Percentiles rank a stretch among this genome's conserved stretches.
phyloP scores from a whole-genome alignment of 2,113 vertebrate species.

The Patagioenas fasciata region DNA sequence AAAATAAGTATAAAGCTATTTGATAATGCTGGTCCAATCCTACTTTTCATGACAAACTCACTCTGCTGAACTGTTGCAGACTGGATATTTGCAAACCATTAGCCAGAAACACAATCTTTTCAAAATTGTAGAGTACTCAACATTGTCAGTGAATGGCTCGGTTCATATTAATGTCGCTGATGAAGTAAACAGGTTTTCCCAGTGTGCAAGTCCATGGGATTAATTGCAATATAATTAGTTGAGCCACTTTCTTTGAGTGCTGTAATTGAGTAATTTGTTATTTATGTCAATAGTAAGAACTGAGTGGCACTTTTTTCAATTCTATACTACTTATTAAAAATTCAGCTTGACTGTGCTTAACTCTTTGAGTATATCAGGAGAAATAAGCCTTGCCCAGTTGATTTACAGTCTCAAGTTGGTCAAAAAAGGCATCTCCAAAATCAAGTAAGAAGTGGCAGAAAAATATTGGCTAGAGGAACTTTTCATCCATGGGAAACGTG shows the following conservation, averaged over 20 bases:
- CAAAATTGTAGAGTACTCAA: not conserved
- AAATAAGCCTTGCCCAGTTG: not conserved
- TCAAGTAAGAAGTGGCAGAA: not conserved
- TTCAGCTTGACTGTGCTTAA: not conserved
- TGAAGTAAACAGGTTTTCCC: not conserved
- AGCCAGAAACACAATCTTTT: constrained; percentile 3
- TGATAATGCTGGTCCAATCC: not conserved
- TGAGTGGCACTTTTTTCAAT: not conserved
- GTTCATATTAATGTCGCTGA: not conserved
- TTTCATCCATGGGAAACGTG: not conserved
- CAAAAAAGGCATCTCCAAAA: not conserved
- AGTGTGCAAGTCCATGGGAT: not conserved
- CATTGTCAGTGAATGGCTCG: not conserved
- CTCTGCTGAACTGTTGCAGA: not conserved
- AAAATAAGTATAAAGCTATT: not conserved
- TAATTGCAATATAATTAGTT: constrained; percentile 23
- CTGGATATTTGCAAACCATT: not conserved
- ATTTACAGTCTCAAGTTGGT: not conserved
- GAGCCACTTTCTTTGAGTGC: not conserved
- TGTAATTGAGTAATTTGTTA: not conserved
- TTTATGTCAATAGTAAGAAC: not conserved
- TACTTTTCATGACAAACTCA: not conserved
- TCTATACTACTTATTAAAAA: not conserved
- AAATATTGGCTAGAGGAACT: not conserved
- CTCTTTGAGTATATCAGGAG: not conserved